Conservation (phyloP, 2,113 vertebrate species). For the mouse (Mus musculus) region GRCm39 chr13:83276001-83276500, state of each 20-base stretch:
- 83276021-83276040: not conserved
- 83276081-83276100: not conserved
- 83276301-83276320: not conserved
- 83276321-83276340: not conserved
- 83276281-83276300: not conserved
- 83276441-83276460: not conserved
- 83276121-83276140: not conserved
- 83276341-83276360: not conserved
- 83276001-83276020: not conserved
- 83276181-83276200: not conserved
- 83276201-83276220: no score
- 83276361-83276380: accelerated
- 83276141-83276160: no score
- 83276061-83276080: not conserved
- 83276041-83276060: not conserved
- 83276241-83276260: not conserved
- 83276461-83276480: not conserved
- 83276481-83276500: not conserved
- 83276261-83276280: not conserved
- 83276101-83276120: not conserved
- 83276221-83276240: not conserved
- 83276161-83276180: not conserved
- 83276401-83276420: not conserved
- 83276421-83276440: not conserved
- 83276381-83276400: not conserved